Evolutionary conservation across 2,113 vertebrate genomes (phyloP).

Genomic region (Catagonus wagneri): DNA sequence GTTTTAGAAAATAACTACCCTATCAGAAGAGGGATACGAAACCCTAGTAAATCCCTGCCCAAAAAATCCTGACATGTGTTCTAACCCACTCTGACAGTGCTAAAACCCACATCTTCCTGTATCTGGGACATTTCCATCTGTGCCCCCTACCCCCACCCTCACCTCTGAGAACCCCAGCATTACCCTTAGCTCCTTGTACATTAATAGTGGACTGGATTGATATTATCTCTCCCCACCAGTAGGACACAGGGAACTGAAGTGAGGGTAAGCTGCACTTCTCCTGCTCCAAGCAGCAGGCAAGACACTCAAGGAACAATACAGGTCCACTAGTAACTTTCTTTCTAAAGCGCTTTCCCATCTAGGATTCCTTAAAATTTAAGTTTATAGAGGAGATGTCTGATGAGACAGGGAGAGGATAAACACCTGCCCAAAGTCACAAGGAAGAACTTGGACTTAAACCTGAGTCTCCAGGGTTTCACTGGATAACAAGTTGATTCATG

Average conservation of each 20-base stretch:
- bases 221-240: not conserved
- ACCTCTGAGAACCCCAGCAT: not conserved
- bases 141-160: no score
- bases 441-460: not conserved
- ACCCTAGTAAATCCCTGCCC: not conserved
- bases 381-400: not conserved
- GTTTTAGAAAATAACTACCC: slow-evolving; percentile 24
- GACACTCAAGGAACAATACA: not conserved
- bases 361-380: slow-evolving; percentile 12
- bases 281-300: not conserved
- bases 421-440: not conserved
- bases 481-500: not conserved
- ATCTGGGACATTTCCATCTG: not conserved
- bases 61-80: not conserved
- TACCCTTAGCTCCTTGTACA: not conserved
- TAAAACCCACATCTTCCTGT: not conserved
- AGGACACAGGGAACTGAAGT: not conserved
- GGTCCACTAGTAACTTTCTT: not conserved
- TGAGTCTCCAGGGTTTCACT: not conserved
- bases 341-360: slow-evolving; percentile 15
- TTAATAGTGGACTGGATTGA: not conserved
- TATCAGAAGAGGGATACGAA: slow-evolving; percentile 24
- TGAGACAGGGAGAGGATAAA: not conserved
- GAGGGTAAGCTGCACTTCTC: not conserved
- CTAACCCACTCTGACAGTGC: not conserved